phyloP scores from a whole-genome alignment of 2,113 vertebrate genomes.

The Calyptomena viridis region DNA sequence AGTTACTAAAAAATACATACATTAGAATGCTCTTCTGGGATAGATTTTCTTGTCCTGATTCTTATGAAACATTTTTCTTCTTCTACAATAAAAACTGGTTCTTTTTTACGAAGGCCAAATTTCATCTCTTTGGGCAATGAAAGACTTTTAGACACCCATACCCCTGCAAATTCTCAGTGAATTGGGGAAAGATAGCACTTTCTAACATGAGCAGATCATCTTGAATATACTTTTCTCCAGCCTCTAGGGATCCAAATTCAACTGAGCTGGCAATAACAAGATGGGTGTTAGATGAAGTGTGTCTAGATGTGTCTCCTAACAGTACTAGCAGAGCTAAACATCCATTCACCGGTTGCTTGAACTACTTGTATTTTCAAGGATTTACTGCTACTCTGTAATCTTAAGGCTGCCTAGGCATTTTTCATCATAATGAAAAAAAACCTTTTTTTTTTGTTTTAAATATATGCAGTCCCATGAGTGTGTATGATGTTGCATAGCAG shows the following conservation, averaged over 20 bases:
- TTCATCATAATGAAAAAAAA: background rate
- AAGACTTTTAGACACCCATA: background rate
- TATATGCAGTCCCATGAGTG: background rate
- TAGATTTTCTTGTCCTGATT: background rate
- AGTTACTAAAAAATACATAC: background rate
- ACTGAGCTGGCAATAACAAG: background rate
- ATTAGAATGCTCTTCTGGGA: background rate
- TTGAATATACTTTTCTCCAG: background rate
- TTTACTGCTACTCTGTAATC: slow-evolving; percentile 3
- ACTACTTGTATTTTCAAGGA: background rate
- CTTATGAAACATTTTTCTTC: background rate
- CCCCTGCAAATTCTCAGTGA: background rate
- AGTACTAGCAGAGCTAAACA: background rate
- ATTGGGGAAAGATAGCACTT: background rate
- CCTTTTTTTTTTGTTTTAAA: background rate
- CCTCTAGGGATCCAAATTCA: background rate
- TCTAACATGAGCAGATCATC: background rate
- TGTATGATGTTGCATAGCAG: background rate
- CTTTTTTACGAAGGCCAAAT: background rate
- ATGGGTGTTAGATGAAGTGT: background rate
- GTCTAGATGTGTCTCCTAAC: background rate
- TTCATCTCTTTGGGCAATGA: background rate
- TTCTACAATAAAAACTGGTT: background rate
- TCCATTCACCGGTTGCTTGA: background rate
- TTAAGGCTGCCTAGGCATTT: background rate